Conservation (phyloP, 2,888 invertebrate genomes). For the Ceriagrion tenellum region DNA sequence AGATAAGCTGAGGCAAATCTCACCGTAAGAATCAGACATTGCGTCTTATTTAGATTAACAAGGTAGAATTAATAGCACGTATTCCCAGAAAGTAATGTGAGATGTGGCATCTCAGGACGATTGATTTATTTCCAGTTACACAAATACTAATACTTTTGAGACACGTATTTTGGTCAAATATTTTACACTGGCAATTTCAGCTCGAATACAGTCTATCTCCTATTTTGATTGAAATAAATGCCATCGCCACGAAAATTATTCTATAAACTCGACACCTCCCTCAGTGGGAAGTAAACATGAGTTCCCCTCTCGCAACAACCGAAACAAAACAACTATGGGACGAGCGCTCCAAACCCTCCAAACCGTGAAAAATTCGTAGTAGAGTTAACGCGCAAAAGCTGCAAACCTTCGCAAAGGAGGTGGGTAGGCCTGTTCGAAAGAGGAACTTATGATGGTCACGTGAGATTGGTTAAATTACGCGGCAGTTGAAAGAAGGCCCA, state of each 20-base stretch:
- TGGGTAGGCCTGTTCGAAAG: too few species aligned
- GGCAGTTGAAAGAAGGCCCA: too few species aligned
- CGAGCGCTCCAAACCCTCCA: too few species aligned
- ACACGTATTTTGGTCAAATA: not conserved
- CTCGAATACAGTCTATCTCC: not conserved
- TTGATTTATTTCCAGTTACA: not conserved
- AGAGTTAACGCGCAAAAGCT: too few species aligned
- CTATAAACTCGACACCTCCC: not conserved
- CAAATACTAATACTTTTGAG: not conserved
- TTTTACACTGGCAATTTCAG: not conserved
- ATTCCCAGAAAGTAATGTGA: not conserved
- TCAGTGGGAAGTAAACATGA: too few species aligned
- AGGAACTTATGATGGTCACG: too few species aligned
- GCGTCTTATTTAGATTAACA: not conserved
- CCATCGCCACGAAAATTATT: not conserved
- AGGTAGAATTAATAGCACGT: not conserved
- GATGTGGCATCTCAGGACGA: not conserved
- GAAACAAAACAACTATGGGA: too few species aligned
- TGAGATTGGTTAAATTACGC: too few species aligned
- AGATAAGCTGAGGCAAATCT: conserved; percentile 37
- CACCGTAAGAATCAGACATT: conserved; percentile 74
- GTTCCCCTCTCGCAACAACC: too few species aligned
- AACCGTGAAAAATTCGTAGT: too few species aligned
- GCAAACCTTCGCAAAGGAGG: too few species aligned
- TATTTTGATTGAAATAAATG: not conserved